Evolutionary conservation across 2,113 vertebrate species (phyloP).

Genomic region (Podarcis cretensis): DNA sequence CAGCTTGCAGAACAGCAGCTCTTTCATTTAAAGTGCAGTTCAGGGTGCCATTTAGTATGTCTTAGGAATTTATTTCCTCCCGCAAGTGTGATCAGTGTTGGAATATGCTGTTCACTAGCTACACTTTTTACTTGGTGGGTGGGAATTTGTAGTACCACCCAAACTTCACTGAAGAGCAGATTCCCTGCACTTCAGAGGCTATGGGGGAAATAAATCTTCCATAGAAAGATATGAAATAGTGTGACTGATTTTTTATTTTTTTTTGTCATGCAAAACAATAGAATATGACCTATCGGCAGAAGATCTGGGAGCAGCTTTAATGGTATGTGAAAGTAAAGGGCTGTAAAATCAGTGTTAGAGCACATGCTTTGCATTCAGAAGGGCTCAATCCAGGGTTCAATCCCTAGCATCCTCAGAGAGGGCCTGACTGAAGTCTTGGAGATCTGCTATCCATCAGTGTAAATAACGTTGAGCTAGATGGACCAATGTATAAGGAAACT

Average conservation of each 20-base stretch:
- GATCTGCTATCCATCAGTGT: no score
- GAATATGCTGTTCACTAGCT: neutral
- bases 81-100: slow-evolving; percentile 35
- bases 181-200: neutral
- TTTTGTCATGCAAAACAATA: neutral
- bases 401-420: no score
- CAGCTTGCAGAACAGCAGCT: slow-evolving; percentile 22
- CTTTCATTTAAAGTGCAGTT: slow-evolving; percentile 44
- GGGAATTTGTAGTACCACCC: neutral
- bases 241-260: neutral
- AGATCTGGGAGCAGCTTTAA: neutral
- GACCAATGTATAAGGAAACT: no score
- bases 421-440: no score
- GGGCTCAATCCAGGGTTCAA: no score
- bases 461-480: no score
- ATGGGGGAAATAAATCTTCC: neutral
- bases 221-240: neutral
- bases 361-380: neutral
- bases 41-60: slow-evolving; percentile 54
- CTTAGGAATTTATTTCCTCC: slow-evolving; percentile 63
- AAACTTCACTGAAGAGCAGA: neutral
- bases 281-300: neutral
- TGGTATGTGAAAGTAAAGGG: neutral
- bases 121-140: neutral
- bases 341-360: neutral